Evolutionary conservation across 2,113 vertebrate genomes (phyloP), one percentile per base, ranked within the genome.

Genomic region (Alexandromys fortis): DNA sequence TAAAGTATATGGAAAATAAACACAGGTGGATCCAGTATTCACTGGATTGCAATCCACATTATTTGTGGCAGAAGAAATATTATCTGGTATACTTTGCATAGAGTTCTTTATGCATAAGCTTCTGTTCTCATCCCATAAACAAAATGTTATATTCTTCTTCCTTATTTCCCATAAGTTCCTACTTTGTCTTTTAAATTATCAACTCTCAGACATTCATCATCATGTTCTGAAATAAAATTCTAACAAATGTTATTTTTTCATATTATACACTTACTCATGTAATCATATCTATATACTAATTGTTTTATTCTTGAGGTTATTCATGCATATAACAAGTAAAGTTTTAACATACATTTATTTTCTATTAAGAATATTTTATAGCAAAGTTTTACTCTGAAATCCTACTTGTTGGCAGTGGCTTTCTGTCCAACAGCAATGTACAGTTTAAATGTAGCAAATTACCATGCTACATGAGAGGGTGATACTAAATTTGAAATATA

Each of bases 361-460:
- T 98, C 96, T 97, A 97, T 78, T 97, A 96, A 96, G 93, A 82
- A 79, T 79, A 77, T 58, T 96, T 97, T 97, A 95, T 14, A 55
- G 77, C 35, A 52, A 91, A 95, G 73, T 85, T 96, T 94, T 94
- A 93, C 96, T 98, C 96, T 96, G 94, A 78, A 10, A 94, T 79
- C 67, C 95, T 97, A 70, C 16, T 91, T 96, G 86, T 97, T 95
- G 93, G 81, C 68, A 97, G 70, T 93, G 68, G 72, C 82, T 97
- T 97, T 98, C 92, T 97, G 91, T 83, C 92, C 89, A 94, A 65
- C 2, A 91, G 92, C 93, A 96, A 89, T 67, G 47, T 70, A 67
- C 86, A 88, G 92, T 79, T 96, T 95, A 86, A 63, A 93, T 92
- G 97, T 89, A 90, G 14, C 68, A 94, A 97, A 96, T 87, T 76